Base-by-base conservation (phyloP, 2,888 invertebrate genomes). In the Drosophila fungiperda region DNA sequence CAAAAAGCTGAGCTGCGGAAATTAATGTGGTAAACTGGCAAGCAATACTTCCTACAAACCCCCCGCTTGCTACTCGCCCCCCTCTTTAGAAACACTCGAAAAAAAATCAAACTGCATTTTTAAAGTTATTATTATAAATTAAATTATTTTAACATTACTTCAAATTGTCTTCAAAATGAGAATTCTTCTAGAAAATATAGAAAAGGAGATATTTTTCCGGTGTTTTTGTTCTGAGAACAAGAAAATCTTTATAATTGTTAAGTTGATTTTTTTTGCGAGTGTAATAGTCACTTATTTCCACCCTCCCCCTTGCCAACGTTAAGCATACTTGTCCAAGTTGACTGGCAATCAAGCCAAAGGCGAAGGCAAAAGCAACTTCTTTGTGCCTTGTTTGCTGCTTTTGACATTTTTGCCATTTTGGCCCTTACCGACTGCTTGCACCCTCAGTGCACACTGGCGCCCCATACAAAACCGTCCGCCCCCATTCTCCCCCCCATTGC, bases 11-110 rank as follows among this genome's bases (percentile, higher is more conserved):
- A 76, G 80, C 76, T 76, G 70, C 76, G 80, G 76, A 89, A 89
- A 90, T 90, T 89, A 90, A 90, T 89, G 88, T 87, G 85, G 85
- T 83, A 83, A 86, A 84, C 75, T 82, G 83, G 83, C 81, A 86
- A 42, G 38, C 65, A 59, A 35, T 35, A 45, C 33, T 40, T 40
- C n/a, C 40, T n/a, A 9, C 17, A 59, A 20, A 11, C 35, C 15
- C 17, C 5, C 29, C 42, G 7, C 54, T 40, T 4, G 15, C 9
- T 36, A 20, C 15, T 1, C 33, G 8, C 15, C 12, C 49, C 20
- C 17, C 29, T 45, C 7, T 12, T 3, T 1, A 3, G 12, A 20
- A 15, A 45, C 45, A 23, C 45, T 20, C 7, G 20, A 3, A 45
- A 42, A 20, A 45, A 23, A 45, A 20, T 12, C 12, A 0, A 4